Evolutionary conservation across 2,888 invertebrate genomes (phyloP), one percentile per base, ranked within the genome.

Genomic region (Nomada lathburiana): DNA sequence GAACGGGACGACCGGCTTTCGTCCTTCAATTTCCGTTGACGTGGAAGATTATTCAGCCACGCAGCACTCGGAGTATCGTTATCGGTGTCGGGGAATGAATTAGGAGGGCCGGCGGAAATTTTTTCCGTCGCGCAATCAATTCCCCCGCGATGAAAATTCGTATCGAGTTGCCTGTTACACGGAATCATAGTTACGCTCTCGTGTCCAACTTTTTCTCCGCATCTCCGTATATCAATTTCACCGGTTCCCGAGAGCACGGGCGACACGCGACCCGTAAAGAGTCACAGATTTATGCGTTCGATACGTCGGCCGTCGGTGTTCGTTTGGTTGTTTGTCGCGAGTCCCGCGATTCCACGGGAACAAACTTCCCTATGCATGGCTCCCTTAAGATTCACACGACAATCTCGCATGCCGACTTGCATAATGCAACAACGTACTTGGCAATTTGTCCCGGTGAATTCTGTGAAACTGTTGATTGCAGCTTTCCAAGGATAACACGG

Each of bases 371-470:
- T n/a, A 69, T 57, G 29, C 53, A 74, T 73, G 59, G 36, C 68
- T 60, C 69, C 74, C 82, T 68, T 59, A 81, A 68, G 82, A 81
- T 81, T 81, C 59, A 52, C 68, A 18, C 42, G 29, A 63, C 62
- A 64, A 81, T 68, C 68, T 64, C 57, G n/a, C 20, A 53, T 53
- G 42, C 44, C 63, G 52, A 47, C 64, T 81, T 81, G 63, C 68
- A 64, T 81, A 69, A 73, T 81, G 65, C 82, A 74, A 64, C 23
- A 55, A n/a, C 42, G 60, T 75, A 82, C 75, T 82, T 81, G 60
- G 64, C 69, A 70, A 74, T 81, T 74, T 80, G 36, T 74, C 67
- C 59, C 42, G 53, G 65, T 59, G 69, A 81, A 59, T 63, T 57
- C 20, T n/a, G 42, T 7, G 69, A 18, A 80, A 81, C 65, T 65